Conservation (phyloP, 2,113 vertebrate species). For the Sturnira hondurensis region DNA sequence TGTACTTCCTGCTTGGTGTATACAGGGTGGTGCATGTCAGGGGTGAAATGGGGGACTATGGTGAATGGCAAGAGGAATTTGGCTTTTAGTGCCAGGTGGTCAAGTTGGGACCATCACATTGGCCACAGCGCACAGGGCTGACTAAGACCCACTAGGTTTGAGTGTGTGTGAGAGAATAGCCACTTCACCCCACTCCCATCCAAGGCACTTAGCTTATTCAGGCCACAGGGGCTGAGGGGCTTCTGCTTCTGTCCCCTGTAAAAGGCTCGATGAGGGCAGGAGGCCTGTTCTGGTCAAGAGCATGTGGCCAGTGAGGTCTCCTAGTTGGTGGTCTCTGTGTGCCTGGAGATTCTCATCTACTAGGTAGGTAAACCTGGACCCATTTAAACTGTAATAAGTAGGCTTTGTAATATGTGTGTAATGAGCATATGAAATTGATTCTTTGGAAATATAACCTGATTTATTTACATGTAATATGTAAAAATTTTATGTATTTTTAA, state of each 20-base stretch:
- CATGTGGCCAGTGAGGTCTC: neutral
- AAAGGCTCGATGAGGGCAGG: neutral
- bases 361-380: neutral
- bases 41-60: neutral
- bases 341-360: neutral
- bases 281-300: neutral
- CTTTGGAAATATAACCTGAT: neutral
- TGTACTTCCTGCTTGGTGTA: neutral
- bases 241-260: neutral
- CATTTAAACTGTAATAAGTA: neutral
- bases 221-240: neutral
- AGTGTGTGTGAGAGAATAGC: neutral
- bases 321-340: neutral
- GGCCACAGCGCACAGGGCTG: neutral
- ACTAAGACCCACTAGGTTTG: neutral
- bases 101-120: neutral
- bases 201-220: neutral
- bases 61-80: neutral
- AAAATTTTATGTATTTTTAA: neutral
- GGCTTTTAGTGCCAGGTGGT: neutral
- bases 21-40: neutral
- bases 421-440: neutral
- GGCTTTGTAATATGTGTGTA: neutral
- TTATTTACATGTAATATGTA: neutral
- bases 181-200: neutral